Percentiles rank a stretch among this genome's conserved stretches.
Evolutionary conservation across 2,888 invertebrate genomes (phyloP).

Genomic region (Nebria salina): DNA sequence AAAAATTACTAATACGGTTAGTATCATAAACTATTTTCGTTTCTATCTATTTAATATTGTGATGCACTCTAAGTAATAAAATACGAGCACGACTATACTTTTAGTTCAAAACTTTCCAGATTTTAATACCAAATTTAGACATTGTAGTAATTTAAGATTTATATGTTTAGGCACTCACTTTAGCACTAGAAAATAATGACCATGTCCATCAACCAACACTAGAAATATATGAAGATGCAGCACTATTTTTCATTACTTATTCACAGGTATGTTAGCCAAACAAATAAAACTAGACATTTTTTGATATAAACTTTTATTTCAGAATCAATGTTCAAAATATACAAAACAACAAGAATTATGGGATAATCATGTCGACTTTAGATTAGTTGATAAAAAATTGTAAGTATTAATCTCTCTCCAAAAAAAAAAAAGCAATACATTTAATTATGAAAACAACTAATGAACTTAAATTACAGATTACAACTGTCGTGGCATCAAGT

Average conservation of each 20-base stretch:
- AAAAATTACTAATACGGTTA: constrained; percentile 59
- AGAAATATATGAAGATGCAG: constrained; percentile 63
- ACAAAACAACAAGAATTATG: constrained; percentile 59
- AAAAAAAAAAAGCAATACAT: constrained; percentile 1
- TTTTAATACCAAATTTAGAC: not conserved
- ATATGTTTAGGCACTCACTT: constrained; percentile 54
- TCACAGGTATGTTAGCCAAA: constrained; percentile 62
- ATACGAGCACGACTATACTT: no score
- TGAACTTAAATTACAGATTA: constrained; percentile 56
- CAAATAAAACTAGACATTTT: not conserved
- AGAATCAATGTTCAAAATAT: constrained; percentile 60
- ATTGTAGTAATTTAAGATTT: constrained; percentile 31
- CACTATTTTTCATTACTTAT: constrained; percentile 67
- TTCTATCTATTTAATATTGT: no score
- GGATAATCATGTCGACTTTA: constrained; percentile 59
- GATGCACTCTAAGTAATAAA: no score
- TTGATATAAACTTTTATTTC: constrained; percentile 50
- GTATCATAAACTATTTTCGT: constrained; percentile 28
- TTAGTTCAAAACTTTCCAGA: not conserved
- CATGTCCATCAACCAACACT: constrained; percentile 64
- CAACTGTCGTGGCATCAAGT: constrained; percentile 57
- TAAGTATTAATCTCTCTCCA: constrained; percentile 54
- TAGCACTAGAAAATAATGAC: constrained; percentile 50
- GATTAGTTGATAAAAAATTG: constrained; percentile 59
- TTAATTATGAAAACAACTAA: constrained; percentile 18